Percentiles rank a stretch among this genome's conserved stretches.
These are phyloP conservation scores for Luffia ferchaultella DNA, from an alignment of 2,888 invertebrate genomes.

Conservation along the genomic window DNA sequence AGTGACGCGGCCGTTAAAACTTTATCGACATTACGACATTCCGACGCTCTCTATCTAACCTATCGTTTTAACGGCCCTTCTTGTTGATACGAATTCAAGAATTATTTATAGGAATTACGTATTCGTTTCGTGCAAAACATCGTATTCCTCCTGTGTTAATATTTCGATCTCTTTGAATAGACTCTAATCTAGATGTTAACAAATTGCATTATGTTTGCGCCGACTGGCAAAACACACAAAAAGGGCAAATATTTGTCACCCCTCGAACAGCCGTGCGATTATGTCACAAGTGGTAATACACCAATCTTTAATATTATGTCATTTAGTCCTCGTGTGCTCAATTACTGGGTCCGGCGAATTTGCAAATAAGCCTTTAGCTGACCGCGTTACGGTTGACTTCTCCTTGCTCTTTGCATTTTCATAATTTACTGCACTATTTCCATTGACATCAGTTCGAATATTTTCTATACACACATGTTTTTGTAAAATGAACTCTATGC, in stretches of 20 bases:
- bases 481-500: too few relatives aligned
- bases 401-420: conserved; percentile 8
- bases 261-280: conserved; percentile 29
- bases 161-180: too few relatives aligned
- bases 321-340: conserved; percentile 13
- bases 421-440: conserved; percentile 11
- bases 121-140: too few relatives aligned
- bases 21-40: too few relatives aligned
- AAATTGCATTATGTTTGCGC: conserved; percentile 17
- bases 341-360: not conserved
- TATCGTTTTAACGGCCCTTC: too few relatives aligned
- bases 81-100: too few relatives aligned
- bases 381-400: not conserved
- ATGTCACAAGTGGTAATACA: conserved; percentile 44
- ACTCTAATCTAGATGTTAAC: too few relatives aligned
- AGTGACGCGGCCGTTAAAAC: too few relatives aligned
- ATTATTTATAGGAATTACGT: too few relatives aligned
- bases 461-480: not conserved
- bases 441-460: not conserved
- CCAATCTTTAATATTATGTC: conserved; percentile 27
- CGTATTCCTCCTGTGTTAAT: too few relatives aligned
- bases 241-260: conserved; percentile 40
- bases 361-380: not conserved
- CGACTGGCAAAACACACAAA: conserved; percentile 40
- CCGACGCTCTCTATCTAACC: too few relatives aligned